Evolutionary conservation across 2,888 invertebrate species (phyloP).

Genomic region (Athalia cordata): DNA sequence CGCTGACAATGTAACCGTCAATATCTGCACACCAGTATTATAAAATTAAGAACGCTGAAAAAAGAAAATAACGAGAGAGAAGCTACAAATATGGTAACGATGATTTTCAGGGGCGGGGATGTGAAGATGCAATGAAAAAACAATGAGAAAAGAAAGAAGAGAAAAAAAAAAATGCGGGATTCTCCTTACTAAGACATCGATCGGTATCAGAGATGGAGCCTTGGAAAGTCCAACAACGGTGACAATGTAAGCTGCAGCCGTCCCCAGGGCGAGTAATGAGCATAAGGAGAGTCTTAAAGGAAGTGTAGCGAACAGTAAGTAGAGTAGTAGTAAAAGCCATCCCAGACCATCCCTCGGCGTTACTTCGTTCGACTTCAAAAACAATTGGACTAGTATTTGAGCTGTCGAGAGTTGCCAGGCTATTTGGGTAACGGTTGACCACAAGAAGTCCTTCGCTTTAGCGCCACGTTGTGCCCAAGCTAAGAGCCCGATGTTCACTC

Average conservation of each 20-base stretch:
- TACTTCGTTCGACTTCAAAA: constrained; percentile 77
- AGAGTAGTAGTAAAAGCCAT: constrained; percentile 84
- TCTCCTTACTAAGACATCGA: constrained; percentile 66
- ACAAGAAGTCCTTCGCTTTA: constrained; percentile 69
- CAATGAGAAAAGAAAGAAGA: constrained; percentile 15
- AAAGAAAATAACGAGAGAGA: constrained; percentile 49
- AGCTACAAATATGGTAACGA: no score
- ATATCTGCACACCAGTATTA: constrained; percentile 56
- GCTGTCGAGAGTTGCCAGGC: constrained; percentile 80
- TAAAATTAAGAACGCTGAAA: constrained; percentile 2
- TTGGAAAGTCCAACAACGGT: constrained; percentile 77
- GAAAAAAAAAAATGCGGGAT: not conserved
- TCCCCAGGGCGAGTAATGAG: constrained; percentile 77
- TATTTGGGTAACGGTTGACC: constrained; percentile 79
- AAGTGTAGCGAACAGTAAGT: constrained; percentile 83
- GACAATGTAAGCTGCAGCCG: constrained; percentile 79
- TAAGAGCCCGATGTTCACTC: constrained; percentile 68
- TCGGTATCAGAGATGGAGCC: constrained; percentile 71
- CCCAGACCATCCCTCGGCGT: constrained; percentile 81
- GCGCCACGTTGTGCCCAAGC: constrained; percentile 67
- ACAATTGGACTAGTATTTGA: constrained; percentile 79
- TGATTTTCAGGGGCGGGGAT: no score
- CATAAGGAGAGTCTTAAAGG: constrained; percentile 82
- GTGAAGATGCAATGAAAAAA: constrained; percentile 49
- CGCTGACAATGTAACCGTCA: constrained; percentile 65